These are phyloP conservation scores for Latrodectus elegans DNA, from an alignment of 2,888 invertebrate genomes.

Conservation along the genomic window DNA sequence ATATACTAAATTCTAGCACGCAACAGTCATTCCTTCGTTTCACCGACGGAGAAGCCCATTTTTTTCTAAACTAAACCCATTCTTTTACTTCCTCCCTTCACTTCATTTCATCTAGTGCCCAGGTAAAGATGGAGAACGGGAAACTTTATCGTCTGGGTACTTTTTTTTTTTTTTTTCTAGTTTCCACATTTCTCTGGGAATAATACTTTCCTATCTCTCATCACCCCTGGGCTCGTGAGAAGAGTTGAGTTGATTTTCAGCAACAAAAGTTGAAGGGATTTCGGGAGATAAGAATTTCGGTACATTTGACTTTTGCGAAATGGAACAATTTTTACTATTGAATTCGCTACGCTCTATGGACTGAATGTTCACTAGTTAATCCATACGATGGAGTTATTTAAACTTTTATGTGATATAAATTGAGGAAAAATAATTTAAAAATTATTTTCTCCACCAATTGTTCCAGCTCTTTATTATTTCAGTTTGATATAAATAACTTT, in stretches of 20 bases:
- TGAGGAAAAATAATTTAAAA: no score
- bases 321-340: no score
- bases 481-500: no score
- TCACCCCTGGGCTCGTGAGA: neutral
- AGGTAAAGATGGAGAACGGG: neutral
- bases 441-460: no score
- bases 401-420: no score
- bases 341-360: no score
- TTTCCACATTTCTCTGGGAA: neutral
- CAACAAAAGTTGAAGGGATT: neutral
- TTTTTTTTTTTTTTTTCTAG: neutral
- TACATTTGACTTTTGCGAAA: no score
- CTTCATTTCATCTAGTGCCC: neutral
- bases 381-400: no score
- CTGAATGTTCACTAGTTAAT: no score
- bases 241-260: neutral
- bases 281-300: neutral
- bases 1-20: neutral
- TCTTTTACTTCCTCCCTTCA: neutral
- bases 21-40: neutral
- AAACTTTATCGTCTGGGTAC: neutral
- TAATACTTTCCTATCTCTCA: neutral
- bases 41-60: neutral
- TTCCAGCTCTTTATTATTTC: no score
- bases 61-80: neutral